Evolutionary conservation across 1,140 invertebrate species (phyloP), one percentile per base, ranked within the genome.

Genomic region (Bombus breviceps): DNA sequence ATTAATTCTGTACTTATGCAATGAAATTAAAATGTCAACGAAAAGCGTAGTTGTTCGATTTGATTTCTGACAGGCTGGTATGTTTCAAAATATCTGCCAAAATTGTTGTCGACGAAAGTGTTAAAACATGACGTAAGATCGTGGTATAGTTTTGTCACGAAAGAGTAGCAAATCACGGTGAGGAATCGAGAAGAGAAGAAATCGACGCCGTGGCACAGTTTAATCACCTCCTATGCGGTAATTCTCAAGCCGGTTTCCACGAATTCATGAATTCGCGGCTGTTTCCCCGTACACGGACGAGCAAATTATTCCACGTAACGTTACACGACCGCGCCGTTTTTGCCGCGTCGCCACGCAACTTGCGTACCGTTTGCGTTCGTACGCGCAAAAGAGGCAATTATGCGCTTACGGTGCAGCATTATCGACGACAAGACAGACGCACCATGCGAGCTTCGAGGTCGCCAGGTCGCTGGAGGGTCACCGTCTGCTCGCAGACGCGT

Each of bases 381-480:
- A 82, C 79, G 80, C 74, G 85, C 81, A 74, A 69, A 89, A 87
- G 72, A 86, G 62, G 89, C 88, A 90, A 90, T 90, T 90, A 90
- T 64, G 88, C 77, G 85, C 85, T 89, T 89, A 89, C 88, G 88
- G 88, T 86, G 84, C 80, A 64, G 85, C 81, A 74, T 82, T 81
- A 89, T 88, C 86, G 88, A 89, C 88, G 88, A 88, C 83, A 84
- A 90, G 89, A 79, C 77, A 80, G 84, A 88, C 83, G 74, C 64
- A 81, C 81, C 69, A 37, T n/a, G 71, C 81, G 69, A 80, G 81
- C 81, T 76, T 78, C 75, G 77, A 71, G 87, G 88, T 89, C 89
- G 89, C 53, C 75, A 69, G 90, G 89, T 90, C 89, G 74, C 32
- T 37, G 59, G 37, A 69, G 85, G 90, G 90, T 91, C 90, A 81